A percentile compares a stretch with the other conserved stretches of the same genome.
Evolutionary conservation across 2,888 invertebrate genomes (phyloP).

Genomic region (Charanyca ferruginea): DNA sequence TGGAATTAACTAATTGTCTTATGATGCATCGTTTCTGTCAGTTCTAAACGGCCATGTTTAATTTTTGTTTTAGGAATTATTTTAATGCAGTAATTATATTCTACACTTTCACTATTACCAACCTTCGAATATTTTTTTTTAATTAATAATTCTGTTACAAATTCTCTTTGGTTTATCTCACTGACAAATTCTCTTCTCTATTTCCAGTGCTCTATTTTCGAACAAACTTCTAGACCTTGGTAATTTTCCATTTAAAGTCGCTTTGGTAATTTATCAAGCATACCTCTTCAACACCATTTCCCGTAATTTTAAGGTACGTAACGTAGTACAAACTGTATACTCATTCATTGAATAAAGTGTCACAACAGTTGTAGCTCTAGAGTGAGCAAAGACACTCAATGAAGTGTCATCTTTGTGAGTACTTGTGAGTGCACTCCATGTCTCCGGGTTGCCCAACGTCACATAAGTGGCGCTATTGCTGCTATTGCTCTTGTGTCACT

Average conservation of each 20-base stretch:
- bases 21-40: constrained; percentile 51
- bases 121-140: background rate
- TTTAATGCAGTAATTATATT: background rate
- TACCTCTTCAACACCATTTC: constrained; percentile 4
- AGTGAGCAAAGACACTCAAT: constrained; percentile 54
- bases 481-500: constrained; percentile 43
- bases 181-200: no score
- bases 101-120: constrained; percentile 35
- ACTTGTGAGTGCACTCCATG: constrained; percentile 47
- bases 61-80: constrained; percentile 37
- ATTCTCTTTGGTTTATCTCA: background rate
- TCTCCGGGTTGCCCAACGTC: constrained; percentile 45
- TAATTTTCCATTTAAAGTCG: constrained; percentile 1
- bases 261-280: background rate
- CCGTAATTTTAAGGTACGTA: background rate
- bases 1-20: constrained; percentile 50
- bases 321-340: constrained; percentile 8
- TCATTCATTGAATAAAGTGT: constrained; percentile 45
- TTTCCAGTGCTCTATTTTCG: background rate
- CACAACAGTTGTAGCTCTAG: constrained; percentile 48
- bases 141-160: background rate
- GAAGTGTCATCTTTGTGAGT: constrained; percentile 57
- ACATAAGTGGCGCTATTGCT: constrained; percentile 52
- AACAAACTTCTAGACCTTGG: background rate
- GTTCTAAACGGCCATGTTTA: constrained; percentile 27